Conservation (phyloP, 1,140 invertebrate species). For the Grapholita molesta region DNA sequence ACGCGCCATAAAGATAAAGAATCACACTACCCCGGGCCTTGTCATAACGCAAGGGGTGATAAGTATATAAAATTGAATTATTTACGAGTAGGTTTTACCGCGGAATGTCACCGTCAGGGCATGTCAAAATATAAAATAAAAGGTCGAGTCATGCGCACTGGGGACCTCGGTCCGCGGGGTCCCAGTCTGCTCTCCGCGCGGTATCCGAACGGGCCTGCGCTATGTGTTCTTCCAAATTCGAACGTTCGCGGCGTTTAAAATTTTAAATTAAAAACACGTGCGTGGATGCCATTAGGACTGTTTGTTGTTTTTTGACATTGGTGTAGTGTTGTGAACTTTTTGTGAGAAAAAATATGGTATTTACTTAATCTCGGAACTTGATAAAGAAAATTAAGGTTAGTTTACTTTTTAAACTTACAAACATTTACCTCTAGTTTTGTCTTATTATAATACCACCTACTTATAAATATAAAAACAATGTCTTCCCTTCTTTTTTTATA, state of each 20-base stretch:
- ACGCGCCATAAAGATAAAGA: constrained; percentile 19
- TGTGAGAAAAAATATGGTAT: background rate
- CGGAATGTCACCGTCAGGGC: constrained; percentile 63
- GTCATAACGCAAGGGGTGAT: constrained; percentile 37
- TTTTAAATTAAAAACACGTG: constrained; percentile 24
- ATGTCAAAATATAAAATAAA: constrained; percentile 75
- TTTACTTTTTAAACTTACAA: background rate
- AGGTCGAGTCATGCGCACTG: constrained; percentile 60
- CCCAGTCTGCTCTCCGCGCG: constrained; percentile 62
- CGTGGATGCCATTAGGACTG: background rate
- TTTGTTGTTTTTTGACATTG: background rate
- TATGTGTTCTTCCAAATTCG: constrained; percentile 38
- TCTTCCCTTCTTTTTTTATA: too few species aligned
- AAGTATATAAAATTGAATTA: constrained; percentile 70
- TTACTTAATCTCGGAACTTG: background rate
- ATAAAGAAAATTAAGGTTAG: background rate
- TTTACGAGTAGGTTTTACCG: constrained; percentile 62
- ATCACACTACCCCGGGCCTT: constrained; percentile 25
- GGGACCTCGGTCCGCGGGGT: constrained; percentile 32
- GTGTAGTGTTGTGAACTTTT: constrained; percentile 1
- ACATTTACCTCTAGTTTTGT: too few species aligned
- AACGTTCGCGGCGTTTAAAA: constrained; percentile 22
- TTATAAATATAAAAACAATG: too few species aligned
- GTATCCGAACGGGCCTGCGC: constrained; percentile 51
- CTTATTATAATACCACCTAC: too few species aligned